phyloP scores from a whole-genome alignment of 2,797 vertebrate species.

The Tiaroga cobitis region DNA sequence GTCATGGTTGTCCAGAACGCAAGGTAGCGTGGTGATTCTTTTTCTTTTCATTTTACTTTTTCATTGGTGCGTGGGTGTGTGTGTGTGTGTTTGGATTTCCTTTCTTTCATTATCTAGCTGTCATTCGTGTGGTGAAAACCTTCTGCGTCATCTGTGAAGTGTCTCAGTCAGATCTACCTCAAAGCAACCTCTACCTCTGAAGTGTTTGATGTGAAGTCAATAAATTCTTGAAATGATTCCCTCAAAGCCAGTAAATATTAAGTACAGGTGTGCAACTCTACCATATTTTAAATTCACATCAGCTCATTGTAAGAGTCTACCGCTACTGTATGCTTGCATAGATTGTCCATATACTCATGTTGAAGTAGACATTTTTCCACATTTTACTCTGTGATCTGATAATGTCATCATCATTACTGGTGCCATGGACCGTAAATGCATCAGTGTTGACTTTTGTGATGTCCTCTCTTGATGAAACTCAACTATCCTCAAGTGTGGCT shows the following conservation, averaged over 20 bases:
- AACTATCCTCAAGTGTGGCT: conserved; percentile 9
- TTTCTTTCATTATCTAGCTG: conserved; percentile 38
- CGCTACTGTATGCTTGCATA: conserved; percentile 26
- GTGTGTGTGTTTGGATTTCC: conserved; percentile 33
- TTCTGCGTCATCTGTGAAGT: conserved; percentile 44
- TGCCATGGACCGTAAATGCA: conserved; percentile 44
- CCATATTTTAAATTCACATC: conserved; percentile 17
- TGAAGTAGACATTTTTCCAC: conserved; percentile 42
- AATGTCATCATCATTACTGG: conserved; percentile 51
- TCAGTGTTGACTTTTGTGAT: conserved; percentile 40
- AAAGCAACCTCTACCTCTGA: conserved; percentile 58
- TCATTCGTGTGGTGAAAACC: conserved; percentile 41
- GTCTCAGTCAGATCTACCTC: conserved; percentile 60
- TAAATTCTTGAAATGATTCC: conserved; percentile 14
- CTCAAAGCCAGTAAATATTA: conserved; percentile 13
- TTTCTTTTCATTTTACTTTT: conserved; percentile 73
- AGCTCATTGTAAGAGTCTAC: conserved; percentile 30
- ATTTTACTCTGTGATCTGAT: conserved; percentile 47
- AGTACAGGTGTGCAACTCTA: conserved; percentile 10
- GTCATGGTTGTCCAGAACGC: conserved; percentile 99
- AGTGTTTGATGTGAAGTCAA: background rate
- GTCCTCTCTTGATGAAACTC: conserved; percentile 27
- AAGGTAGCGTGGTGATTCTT: conserved; percentile 91
- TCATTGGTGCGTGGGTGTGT: conserved; percentile 46
- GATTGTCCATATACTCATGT: conserved; percentile 30